phyloP scores from a whole-genome alignment of 1,140 invertebrate genomes.

The Tenebrio molitor region DNA sequence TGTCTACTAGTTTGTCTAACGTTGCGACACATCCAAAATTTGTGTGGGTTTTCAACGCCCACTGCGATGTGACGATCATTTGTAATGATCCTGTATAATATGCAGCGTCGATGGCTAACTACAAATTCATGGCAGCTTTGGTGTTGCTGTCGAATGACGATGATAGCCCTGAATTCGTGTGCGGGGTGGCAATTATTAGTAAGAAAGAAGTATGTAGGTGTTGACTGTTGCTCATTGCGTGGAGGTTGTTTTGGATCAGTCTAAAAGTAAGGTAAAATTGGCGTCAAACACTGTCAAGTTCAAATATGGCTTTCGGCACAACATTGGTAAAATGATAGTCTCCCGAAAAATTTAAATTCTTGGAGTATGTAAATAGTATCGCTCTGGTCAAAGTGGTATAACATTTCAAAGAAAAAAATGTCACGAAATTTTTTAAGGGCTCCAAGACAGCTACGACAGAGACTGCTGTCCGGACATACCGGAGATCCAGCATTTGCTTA shows the following conservation, averaged over 20 bases:
- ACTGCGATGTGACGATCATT: slow-evolving; percentile 8
- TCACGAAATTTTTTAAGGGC: too few relatives aligned
- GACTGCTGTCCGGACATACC: too few relatives aligned
- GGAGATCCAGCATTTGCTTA: too few relatives aligned
- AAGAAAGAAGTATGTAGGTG: slow-evolving; percentile 15
- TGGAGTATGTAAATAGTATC: background rate
- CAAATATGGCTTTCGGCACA: slow-evolving; percentile 5
- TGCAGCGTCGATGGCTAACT: slow-evolving; percentile 9
- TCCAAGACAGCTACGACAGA: too few relatives aligned
- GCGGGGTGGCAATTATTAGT: slow-evolving; percentile 1
- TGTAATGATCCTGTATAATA: background rate
- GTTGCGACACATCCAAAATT: too few relatives aligned
- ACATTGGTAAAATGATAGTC: background rate
- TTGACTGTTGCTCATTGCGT: slow-evolving; percentile 1
- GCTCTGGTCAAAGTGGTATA: background rate
- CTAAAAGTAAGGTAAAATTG: background rate
- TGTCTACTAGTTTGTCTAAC: too few relatives aligned
- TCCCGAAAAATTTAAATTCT: background rate
- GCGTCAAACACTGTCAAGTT: background rate
- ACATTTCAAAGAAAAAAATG: too few relatives aligned
- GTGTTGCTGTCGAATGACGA: slow-evolving; percentile 14
- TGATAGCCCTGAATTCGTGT: background rate
- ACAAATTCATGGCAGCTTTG: slow-evolving; percentile 49
- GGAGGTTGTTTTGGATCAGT: background rate
- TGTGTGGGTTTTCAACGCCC: too few relatives aligned